Evolutionary conservation across 2,113 vertebrate genomes (phyloP).

Genomic region (Tyto alba): DNA sequence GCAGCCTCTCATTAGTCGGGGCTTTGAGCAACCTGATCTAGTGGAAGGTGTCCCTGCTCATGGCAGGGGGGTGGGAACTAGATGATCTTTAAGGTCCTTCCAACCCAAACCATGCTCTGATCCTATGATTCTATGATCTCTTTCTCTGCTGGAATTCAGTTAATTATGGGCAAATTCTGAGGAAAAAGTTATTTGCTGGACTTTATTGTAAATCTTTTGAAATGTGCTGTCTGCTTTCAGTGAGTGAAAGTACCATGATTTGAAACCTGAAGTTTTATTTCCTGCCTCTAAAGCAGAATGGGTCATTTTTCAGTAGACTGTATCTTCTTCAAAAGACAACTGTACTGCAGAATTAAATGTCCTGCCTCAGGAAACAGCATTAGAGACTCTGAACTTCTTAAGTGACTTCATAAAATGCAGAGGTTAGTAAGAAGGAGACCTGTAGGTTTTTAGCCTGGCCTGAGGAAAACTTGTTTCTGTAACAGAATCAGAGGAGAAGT

Average conservation of each 20-base stretch:
- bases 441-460: neutral
- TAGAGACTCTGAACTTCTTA: neutral
- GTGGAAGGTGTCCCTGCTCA: too few species aligned
- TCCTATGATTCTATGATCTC: neutral
- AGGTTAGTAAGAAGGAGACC: neutral
- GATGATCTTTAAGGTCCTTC: too few species aligned
- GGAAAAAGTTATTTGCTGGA: neutral
- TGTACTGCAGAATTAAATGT: slow-evolving; percentile 18
- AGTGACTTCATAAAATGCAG: neutral
- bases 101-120: too few species aligned
- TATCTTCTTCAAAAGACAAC: slow-evolving; percentile 15
- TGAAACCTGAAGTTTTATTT: slow-evolving; percentile 44
- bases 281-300: neutral
- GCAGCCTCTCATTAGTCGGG: neutral
- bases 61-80: too few species aligned
- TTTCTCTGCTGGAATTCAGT: neutral
- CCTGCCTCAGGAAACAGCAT: slow-evolving; percentile 28
- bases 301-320: slow-evolving; percentile 11
- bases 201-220: neutral
- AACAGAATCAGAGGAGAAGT: neutral
- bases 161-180: neutral
- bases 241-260: neutral
- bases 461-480: neutral
- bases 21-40: too few species aligned
- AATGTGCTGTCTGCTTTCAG: neutral